Percentiles rank a stretch among this genome's conserved stretches.
phyloP scores from a whole-genome alignment of 1,140 invertebrate genomes.

The Stenopsyche tienmushanensis region DNA sequence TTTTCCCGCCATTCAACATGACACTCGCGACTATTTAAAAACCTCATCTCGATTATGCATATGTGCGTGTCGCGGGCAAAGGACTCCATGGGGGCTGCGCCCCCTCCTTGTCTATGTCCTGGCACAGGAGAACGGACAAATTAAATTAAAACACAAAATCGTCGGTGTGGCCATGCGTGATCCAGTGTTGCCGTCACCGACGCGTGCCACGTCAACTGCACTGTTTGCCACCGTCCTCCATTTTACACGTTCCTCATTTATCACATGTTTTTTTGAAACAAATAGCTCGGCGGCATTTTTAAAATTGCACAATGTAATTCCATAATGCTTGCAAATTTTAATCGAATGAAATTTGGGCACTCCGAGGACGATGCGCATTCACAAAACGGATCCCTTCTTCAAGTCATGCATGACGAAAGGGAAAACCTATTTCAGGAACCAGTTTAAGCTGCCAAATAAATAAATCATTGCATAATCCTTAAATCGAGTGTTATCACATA shows the following conservation, averaged over 20 bases:
- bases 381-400: neutral
- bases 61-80: too few species aligned
- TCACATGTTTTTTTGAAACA: too few species aligned
- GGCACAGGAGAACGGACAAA: constrained; percentile 25
- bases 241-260: constrained; percentile 26
- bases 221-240: constrained; percentile 7
- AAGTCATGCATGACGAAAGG: constrained; percentile 4
- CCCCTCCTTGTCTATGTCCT: neutral
- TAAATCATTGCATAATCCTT: constrained; percentile 40
- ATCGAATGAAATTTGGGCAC: too few species aligned
- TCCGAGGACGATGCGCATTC: too few species aligned
- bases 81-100: too few species aligned
- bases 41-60: too few species aligned
- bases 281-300: too few species aligned
- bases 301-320: neutral
- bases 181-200: constrained; percentile 15
- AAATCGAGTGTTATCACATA: constrained; percentile 40
- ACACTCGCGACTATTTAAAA: too few species aligned
- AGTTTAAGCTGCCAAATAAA: constrained; percentile 37
- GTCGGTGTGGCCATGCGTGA: constrained; percentile 37
- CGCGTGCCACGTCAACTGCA: constrained; percentile 14
- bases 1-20: too few species aligned
- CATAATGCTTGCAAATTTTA: too few species aligned
- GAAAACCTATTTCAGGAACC: constrained; percentile 8
- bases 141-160: constrained; percentile 38